Percentiles rank a stretch among this genome's conserved stretches.
phyloP scores from a whole-genome alignment of 2,113 vertebrate genomes.

The Galeopterus variegatus region DNA sequence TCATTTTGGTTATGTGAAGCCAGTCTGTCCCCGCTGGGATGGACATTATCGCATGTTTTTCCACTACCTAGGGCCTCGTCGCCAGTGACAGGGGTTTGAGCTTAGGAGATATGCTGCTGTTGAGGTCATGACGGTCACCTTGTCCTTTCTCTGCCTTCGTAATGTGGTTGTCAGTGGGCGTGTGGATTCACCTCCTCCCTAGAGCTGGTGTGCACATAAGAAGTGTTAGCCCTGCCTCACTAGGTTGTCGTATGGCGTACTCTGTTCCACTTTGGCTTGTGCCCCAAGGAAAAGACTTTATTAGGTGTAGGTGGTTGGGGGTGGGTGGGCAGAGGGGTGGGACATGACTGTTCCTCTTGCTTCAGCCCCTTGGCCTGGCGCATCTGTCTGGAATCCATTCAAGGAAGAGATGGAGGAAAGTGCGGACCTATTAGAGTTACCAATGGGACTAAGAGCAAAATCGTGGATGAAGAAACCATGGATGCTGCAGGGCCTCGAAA shows the following conservation, averaged over 20 bases:
- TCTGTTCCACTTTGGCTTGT: background rate
- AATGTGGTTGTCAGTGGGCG: background rate
- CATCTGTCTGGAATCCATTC: constrained; percentile 51
- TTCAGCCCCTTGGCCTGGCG: background rate
- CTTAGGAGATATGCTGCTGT: background rate
- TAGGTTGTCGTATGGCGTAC: background rate
- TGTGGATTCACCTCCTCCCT: background rate
- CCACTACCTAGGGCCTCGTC: background rate
- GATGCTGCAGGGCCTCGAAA: background rate
- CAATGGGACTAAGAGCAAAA: background rate
- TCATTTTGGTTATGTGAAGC: background rate
- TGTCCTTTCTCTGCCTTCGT: background rate
- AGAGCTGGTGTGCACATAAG: background rate
- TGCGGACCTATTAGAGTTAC: background rate
- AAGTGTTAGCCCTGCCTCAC: background rate
- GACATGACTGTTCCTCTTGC: background rate
- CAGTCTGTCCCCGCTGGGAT: background rate
- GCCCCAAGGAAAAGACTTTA: background rate
- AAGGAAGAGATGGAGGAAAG: constrained; percentile 56
- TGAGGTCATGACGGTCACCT: background rate
- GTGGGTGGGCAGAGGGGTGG: background rate
- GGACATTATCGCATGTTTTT: accelerated
- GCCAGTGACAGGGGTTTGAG: background rate
- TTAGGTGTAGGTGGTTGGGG: background rate
- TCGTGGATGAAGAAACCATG: background rate